Conservation (phyloP, 92 coral and sea anemone species). For the Epizoanthus ramosus region DNA sequence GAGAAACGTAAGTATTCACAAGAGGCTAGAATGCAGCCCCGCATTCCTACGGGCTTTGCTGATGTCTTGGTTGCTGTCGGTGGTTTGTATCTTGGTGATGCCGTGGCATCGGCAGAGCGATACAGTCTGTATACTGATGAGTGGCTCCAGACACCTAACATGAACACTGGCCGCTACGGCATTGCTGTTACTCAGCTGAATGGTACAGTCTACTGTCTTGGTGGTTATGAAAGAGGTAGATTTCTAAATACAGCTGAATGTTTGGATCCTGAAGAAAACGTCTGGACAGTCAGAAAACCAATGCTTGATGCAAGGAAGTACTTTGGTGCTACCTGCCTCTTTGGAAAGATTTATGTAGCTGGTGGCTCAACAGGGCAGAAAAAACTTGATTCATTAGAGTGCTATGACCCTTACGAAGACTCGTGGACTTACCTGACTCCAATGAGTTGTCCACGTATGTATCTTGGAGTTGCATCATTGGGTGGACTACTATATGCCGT, state of each 20-base stretch:
- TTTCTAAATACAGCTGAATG: constrained; percentile 76
- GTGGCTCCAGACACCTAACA: constrained; percentile 71
- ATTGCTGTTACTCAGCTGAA: constrained; percentile 80
- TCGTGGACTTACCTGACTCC: constrained; percentile 72
- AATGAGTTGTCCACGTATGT: constrained; percentile 86
- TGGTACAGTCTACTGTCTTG: constrained; percentile 89
- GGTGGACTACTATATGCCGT: constrained; percentile 92
- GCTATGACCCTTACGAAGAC: constrained; percentile 79
- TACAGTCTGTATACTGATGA: constrained; percentile 90
- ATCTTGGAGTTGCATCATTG: constrained; percentile 79
- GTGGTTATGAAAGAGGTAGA: constrained; percentile 82
- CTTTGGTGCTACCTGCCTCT: constrained; percentile 88
- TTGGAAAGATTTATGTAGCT: constrained; percentile 84
- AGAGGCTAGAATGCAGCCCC: constrained; percentile 75
- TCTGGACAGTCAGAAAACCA: constrained; percentile 64
- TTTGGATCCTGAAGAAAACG: constrained; percentile 74
- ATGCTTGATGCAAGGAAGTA: constrained; percentile 90
- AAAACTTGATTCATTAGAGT: constrained; percentile 81
- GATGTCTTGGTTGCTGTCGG: constrained; percentile 87
- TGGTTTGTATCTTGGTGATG: constrained; percentile 82
- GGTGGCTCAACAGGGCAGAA: constrained; percentile 90
- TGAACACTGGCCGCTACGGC: constrained; percentile 87
- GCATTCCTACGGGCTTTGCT: constrained; percentile 89
- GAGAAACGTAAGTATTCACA: constrained; percentile 83
- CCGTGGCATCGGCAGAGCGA: constrained; percentile 82